Evolutionary conservation across 1,140 invertebrate genomes (phyloP).

Genomic region (Tetranychus cinnabarinus): DNA sequence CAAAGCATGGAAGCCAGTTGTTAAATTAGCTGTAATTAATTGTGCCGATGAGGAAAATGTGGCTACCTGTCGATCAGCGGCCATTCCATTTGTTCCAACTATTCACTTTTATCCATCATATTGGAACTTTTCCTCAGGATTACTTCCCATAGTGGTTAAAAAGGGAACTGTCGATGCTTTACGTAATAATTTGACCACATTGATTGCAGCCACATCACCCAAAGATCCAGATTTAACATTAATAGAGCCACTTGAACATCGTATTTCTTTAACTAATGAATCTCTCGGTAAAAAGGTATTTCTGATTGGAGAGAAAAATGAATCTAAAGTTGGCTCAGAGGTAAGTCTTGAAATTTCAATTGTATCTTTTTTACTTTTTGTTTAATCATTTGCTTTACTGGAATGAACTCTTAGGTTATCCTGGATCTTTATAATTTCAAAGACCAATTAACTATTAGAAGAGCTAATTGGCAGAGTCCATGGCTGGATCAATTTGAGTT

Average conservation of each 20-base stretch:
- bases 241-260: too few species aligned
- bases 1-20: slow-evolving; percentile 28
- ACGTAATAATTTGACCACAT: too few species aligned
- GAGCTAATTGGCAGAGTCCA: background rate
- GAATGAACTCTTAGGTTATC: background rate
- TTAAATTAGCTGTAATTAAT: slow-evolving; percentile 24
- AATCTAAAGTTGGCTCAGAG: background rate
- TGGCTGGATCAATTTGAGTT: background rate
- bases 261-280: too few species aligned
- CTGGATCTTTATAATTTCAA: background rate
- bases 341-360: background rate
- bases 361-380: background rate
- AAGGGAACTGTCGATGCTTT: too few species aligned
- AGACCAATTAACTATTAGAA: background rate
- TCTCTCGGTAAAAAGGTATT: background rate
- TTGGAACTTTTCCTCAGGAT: too few species aligned
- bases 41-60: slow-evolving; percentile 23
- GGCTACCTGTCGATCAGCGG: slow-evolving; percentile 36
- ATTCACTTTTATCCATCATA: too few species aligned
- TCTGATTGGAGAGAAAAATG: background rate
- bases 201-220: too few species aligned
- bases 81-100: too few species aligned
- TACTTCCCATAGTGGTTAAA: too few species aligned
- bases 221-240: too few species aligned
- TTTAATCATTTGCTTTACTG: background rate